Evolutionary conservation across 2,888 invertebrate genomes (phyloP).

Genomic region (Antitype chi): DNA sequence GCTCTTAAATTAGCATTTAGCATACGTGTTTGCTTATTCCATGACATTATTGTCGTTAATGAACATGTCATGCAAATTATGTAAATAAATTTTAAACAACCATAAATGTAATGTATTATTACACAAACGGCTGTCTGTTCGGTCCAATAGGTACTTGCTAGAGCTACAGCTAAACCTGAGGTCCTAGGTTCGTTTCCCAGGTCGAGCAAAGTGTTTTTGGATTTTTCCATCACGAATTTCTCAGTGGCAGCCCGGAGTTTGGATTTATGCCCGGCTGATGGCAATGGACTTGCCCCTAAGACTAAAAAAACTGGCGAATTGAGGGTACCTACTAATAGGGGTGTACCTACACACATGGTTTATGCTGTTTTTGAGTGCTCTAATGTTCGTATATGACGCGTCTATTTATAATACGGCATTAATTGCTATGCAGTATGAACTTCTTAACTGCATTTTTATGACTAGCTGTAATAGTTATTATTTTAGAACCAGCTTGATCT

Average conservation of each 20-base stretch:
- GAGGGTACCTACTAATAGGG: no score
- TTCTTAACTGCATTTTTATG: background rate
- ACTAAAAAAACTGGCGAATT: no score
- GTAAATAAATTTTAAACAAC: background rate
- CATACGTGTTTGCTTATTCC: background rate
- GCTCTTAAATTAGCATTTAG: no score
- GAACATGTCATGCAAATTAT: background rate
- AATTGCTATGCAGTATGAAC: background rate
- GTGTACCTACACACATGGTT: no score
- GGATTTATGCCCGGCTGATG: no score
- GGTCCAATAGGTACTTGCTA: background rate
- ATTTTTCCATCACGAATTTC: background rate
- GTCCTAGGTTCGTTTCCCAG: no score
- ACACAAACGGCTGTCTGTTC: background rate
- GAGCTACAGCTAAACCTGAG: no score
- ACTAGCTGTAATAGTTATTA: background rate
- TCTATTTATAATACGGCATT: background rate
- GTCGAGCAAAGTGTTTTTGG: background rate
- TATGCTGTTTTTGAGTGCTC: no score
- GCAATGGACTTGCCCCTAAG: no score
- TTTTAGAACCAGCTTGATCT: background rate
- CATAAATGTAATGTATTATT: background rate
- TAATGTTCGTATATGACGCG: no score
- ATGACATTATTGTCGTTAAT: background rate
- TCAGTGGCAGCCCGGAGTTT: background rate